phyloP scores from a whole-genome alignment of 2,888 invertebrate species.

The Metallyticus violacea region DNA sequence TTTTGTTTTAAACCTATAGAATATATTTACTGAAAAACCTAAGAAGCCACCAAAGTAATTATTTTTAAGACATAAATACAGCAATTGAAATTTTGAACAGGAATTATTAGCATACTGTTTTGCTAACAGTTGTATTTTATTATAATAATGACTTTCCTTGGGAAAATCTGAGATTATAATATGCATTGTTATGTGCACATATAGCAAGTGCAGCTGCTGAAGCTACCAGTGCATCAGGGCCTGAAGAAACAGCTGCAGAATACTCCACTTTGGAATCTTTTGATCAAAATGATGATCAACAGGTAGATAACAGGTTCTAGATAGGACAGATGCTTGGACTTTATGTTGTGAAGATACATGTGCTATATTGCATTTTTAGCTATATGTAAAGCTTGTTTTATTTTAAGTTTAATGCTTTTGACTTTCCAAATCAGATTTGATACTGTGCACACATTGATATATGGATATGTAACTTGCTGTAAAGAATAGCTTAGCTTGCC shows the following conservation, averaged over 20 bases:
- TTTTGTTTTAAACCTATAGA: background rate
- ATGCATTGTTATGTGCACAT: background rate
- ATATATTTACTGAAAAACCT: too few species aligned
- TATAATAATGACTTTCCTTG: too few species aligned
- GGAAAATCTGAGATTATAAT: background rate
- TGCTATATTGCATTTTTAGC: background rate
- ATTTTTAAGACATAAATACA: too few species aligned
- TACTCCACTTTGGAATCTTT: constrained; percentile 34
- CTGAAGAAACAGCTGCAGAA: constrained; percentile 37
- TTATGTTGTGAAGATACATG: background rate
- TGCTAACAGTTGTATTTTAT: too few species aligned
- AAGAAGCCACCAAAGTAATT: too few species aligned
- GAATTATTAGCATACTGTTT: too few species aligned
- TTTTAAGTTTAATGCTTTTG: background rate
- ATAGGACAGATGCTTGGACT: too few species aligned
- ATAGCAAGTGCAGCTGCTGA: constrained; percentile 32
- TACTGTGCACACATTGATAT: too few species aligned
- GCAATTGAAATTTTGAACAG: too few species aligned
- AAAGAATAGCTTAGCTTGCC: too few species aligned
- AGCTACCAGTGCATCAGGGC: constrained; percentile 29
- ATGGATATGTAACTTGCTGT: too few species aligned
- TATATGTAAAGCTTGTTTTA: background rate
- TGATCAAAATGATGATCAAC: constrained; percentile 27
- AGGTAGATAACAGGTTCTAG: background rate
- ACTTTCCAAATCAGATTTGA: too few species aligned